Percentiles rank a stretch among this genome's conserved stretches.
phyloP scores from a whole-genome alignment of 2,797 vertebrate species.

The Synaphobranchus kaupii region DNA sequence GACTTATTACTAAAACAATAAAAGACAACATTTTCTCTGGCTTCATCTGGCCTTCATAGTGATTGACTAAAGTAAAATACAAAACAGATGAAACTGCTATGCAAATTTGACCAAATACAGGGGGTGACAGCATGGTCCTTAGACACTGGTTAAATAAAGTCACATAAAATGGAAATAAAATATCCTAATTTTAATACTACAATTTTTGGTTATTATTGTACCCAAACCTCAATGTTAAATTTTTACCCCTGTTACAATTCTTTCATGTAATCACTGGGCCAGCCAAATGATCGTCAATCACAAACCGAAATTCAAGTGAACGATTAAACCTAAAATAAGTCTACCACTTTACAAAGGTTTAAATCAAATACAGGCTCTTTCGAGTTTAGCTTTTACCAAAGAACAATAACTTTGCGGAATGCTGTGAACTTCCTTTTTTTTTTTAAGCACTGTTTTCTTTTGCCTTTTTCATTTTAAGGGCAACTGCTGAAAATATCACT shows the following conservation, averaged over 20 bases:
- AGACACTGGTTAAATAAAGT: constrained; percentile 16
- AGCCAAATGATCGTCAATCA: constrained; percentile 71
- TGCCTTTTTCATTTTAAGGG: not conserved
- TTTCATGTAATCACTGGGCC: constrained; percentile 67
- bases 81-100: constrained; percentile 35
- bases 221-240: constrained; percentile 41
- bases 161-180: constrained; percentile 30
- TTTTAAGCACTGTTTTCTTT: constrained; percentile 1
- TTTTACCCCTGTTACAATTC: constrained; percentile 33
- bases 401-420: constrained; percentile 21
- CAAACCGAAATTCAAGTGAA: constrained; percentile 47
- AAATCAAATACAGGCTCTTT: constrained; percentile 17
- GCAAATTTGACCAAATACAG: constrained; percentile 15
- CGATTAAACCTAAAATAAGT: constrained; percentile 35
- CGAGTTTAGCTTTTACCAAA: constrained; percentile 10
- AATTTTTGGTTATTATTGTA: constrained; percentile 61
- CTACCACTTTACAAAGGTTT: constrained; percentile 39
- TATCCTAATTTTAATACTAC: constrained; percentile 40
- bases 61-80: constrained; percentile 41
- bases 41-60: constrained; percentile 36
- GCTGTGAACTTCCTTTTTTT: constrained; percentile 11
- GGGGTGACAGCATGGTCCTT: constrained; percentile 21
- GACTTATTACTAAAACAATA: constrained; percentile 32
- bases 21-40: constrained; percentile 34
- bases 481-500: constrained; percentile 8